Percentiles rank a stretch among this genome's conserved stretches.
phyloP scores from a whole-genome alignment of 1,140 invertebrate species.

The Aphaenogaster ashmeadi region DNA sequence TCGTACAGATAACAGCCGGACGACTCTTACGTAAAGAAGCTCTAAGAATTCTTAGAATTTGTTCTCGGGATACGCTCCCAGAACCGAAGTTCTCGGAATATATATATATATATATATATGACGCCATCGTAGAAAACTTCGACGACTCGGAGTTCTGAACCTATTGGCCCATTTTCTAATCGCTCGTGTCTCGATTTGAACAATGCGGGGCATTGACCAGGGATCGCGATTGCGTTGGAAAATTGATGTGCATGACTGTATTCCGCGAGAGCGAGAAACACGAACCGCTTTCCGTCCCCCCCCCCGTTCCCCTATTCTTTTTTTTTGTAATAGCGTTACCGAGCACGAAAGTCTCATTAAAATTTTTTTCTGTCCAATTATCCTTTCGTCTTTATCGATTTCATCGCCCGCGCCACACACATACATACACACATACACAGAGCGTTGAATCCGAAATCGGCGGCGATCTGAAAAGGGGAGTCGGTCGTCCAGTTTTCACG shows the following conservation, averaged over 20 bases:
- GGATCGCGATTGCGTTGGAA: conserved; percentile 70
- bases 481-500: background rate
- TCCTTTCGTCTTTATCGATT: conserved; percentile 59
- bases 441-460: conserved; percentile 65
- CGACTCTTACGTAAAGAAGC: background rate
- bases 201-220: background rate
- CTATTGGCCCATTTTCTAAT: conserved; percentile 22
- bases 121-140: background rate
- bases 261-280: conserved; percentile 58
- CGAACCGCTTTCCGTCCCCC: background rate
- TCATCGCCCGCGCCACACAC: conserved; percentile 62
- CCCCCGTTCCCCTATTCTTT: conserved; percentile 1
- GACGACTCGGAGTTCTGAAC: background rate
- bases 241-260: conserved; percentile 83
- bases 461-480: background rate
- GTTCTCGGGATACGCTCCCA: background rate
- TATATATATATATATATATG: background rate
- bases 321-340: conserved; percentile 72
- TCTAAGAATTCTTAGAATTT: conserved; percentile 8
- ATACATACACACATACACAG: background rate
- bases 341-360: conserved; percentile 80
- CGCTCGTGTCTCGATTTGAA: conserved; percentile 17
- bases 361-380: conserved; percentile 71
- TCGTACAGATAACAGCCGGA: background rate
- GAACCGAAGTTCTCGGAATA: background rate